Evolutionary conservation across 2,797 vertebrate genomes (phyloP), one percentile per base, ranked within the genome.

Genomic region (Diceros bicornis): DNA sequence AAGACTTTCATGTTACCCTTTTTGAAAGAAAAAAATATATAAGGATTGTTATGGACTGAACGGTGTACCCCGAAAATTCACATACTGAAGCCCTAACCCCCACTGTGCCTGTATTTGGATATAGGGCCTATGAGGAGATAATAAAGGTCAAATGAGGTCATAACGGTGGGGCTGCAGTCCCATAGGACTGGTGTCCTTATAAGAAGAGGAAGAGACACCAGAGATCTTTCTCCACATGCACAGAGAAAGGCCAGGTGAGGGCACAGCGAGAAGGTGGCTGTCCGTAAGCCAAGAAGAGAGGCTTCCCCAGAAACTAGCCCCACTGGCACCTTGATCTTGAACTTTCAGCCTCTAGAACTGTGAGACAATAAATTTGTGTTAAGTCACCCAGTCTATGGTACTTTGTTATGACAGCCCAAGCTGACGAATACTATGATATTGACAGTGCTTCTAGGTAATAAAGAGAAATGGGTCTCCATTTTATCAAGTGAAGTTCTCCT

Each of bases 1-100:
- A 92, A 94, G 66, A 41, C 52, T 68, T 89, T 74, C 52, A 90
- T 37, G 25, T 88, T 72, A 57, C 59, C 23, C 34, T 96, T 94
- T 77, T 34, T 55, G 12, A 57, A 90, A 89, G 44, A 59, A 55
- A 47, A 77, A 69, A 50, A 21, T 2, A 41, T 3, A 13, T 12
- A 7, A 32, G n/a, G 37, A 72, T 18, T 89, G 13, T 75, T 25
- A 57, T 13, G 57, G 44, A 74, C 50, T 37, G 10, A 69, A 88
- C 23, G 12, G 27, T 12, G 2, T 71, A 37, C 12, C 23, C 61
- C 34, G 0, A 4, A 83, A 89, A 78, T 85, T 94, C 77, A 18
- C 62, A 75, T 44, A 79, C 14, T 59, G 29, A 64, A 89, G 41
- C 52, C 55, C 16, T 66, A 82, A 61, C 6, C 47, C 57, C 32